Evolutionary conservation across 1,140 invertebrate genomes (phyloP).

Genomic region (Acromyrmex charruanus): DNA sequence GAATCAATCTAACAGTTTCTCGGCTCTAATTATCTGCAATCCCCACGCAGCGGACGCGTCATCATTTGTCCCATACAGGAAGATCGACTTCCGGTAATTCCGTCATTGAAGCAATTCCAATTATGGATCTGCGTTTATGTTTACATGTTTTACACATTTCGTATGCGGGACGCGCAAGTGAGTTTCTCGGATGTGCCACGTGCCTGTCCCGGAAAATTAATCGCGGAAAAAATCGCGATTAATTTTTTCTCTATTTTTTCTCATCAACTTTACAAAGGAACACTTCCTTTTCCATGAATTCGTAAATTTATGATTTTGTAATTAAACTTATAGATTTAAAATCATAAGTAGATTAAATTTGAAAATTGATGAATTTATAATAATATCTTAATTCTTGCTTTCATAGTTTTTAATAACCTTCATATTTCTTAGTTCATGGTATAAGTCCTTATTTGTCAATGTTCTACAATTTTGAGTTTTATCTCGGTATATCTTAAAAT

Average conservation of each 20-base stretch:
- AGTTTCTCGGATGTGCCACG: slow-evolving; percentile 66
- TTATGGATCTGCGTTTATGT: background rate
- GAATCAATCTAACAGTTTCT: background rate
- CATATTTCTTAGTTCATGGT: background rate
- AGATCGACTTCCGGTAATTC: slow-evolving; percentile 28
- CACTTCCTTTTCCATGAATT: background rate
- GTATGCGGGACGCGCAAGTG: slow-evolving; percentile 57
- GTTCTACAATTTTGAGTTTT: slow-evolving; percentile 12
- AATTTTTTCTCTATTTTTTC: slow-evolving; percentile 11
- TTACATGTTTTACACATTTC: slow-evolving; percentile 38
- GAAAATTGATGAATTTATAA: background rate
- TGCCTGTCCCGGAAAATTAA: slow-evolving; percentile 19
- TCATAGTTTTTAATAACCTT: background rate
- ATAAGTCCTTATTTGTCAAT: background rate
- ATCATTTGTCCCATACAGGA: slow-evolving; percentile 4
- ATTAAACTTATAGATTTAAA: background rate
- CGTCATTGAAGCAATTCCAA: background rate
- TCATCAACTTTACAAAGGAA: background rate
- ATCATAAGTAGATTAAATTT: background rate
- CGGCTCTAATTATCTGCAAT: background rate
- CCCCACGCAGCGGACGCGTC: background rate
- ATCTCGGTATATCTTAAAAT: background rate
- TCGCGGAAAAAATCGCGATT: slow-evolving; percentile 50
- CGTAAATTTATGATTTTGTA: background rate
- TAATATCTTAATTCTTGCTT: background rate